phyloP scores from a whole-genome alignment of 2,888 invertebrate species.

The Pandemis corylana region DNA sequence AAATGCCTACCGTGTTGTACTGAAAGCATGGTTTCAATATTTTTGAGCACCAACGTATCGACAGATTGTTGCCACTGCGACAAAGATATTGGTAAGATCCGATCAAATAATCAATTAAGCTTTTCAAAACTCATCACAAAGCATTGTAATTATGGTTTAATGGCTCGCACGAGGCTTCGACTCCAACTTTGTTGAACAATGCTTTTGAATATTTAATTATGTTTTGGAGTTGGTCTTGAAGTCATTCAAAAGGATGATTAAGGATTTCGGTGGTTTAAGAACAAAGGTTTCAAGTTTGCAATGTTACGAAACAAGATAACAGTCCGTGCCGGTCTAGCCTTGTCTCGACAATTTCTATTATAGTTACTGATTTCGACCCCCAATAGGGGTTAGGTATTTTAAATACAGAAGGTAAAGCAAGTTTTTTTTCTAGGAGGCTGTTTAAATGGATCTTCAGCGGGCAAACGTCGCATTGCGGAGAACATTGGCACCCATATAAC shows the following conservation, averaged over 20 bases:
- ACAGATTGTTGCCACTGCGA: constrained; percentile 88
- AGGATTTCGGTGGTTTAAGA: constrained; percentile 26
- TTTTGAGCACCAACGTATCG: constrained; percentile 65
- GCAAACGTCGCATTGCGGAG: constrained; percentile 88
- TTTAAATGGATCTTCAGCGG: constrained; percentile 89
- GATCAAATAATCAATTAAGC: constrained; percentile 28
- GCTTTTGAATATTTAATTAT: constrained; percentile 38
- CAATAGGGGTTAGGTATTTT: constrained; percentile 12
- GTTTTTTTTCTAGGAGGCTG: constrained; percentile 86
- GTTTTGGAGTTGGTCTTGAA: constrained; percentile 30
- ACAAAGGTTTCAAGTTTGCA: constrained; percentile 34
- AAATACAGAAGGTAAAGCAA: constrained; percentile 42
- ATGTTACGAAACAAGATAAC: constrained; percentile 15
- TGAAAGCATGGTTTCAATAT: constrained; percentile 74
- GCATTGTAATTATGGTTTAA: constrained; percentile 31
- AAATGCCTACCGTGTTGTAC: constrained; percentile 91
- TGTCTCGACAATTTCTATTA: constrained; percentile 7
- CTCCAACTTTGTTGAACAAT: constrained; percentile 30
- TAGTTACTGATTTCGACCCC: constrained; percentile 16
- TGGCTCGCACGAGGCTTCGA: constrained; percentile 13
- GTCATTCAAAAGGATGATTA: constrained; percentile 37
- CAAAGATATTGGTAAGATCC: constrained; percentile 86
- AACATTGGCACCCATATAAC: constrained; percentile 71
- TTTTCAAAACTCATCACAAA: constrained; percentile 15
- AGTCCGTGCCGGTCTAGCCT: constrained; percentile 13